A percentile compares a stretch with the other conserved stretches of the same genome.
These are phyloP conservation scores for Argyrosomus regius DNA, from an alignment of 2,797 vertebrate genomes.

Conservation along the genomic window DNA sequence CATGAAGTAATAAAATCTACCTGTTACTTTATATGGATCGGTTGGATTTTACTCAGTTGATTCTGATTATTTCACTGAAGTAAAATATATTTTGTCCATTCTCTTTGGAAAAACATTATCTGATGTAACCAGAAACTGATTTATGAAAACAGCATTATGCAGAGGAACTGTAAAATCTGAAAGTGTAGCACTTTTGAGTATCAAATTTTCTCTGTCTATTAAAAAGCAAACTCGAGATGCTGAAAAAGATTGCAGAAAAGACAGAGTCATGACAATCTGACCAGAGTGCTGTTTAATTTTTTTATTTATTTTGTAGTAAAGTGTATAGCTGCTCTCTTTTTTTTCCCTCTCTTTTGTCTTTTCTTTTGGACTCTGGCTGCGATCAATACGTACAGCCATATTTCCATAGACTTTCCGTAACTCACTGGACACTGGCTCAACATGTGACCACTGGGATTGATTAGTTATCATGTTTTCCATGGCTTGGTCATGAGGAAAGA, in stretches of 20 bases:
- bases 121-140: too few species aligned
- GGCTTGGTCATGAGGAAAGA: slow-evolving; percentile 54
- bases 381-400: slow-evolving; percentile 67
- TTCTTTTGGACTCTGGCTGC: slow-evolving; percentile 20
- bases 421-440: slow-evolving; percentile 57
- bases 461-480: slow-evolving; percentile 78
- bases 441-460: slow-evolving; percentile 72
- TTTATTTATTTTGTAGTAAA: neutral
- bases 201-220: neutral
- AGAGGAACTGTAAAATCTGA: neutral
- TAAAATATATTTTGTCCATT: neutral
- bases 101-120: neutral
- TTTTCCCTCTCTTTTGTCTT: neutral
- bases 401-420: slow-evolving; percentile 66
- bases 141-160: neutral
- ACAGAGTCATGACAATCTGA: neutral
- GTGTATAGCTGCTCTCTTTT: neutral
- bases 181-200: neutral
- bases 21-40: neutral
- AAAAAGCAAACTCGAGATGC: neutral
- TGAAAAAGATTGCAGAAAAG: neutral
- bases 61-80: neutral
- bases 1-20: neutral
- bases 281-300: slow-evolving; percentile 14
- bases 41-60: neutral